A percentile compares a stretch with the other conserved stretches of the same genome.
Evolutionary conservation across 1,140 invertebrate species (phyloP).

Genomic region (Phenacoccus solenopsis): DNA sequence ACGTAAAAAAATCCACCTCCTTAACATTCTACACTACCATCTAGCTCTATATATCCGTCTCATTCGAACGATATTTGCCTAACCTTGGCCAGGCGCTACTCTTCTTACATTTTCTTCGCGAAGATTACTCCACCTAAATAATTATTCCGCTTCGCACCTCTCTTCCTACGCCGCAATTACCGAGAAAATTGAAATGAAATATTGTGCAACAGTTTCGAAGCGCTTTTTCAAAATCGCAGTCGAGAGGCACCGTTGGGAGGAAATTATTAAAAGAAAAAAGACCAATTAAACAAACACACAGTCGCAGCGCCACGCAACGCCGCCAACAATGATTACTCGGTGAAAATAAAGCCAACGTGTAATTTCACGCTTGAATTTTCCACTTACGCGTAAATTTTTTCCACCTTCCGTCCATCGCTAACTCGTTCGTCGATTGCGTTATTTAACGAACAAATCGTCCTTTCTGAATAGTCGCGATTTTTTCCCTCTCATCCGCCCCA

Average conservation of each 20-base stretch:
- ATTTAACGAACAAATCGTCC: too few relatives aligned
- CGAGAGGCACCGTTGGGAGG: not conserved
- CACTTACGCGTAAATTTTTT: not conserved
- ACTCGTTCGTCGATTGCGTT: not conserved
- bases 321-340: not conserved
- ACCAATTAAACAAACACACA: not conserved
- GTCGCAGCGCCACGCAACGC: not conserved
- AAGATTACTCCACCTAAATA: constrained; percentile 2
- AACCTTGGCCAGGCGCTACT: not conserved
- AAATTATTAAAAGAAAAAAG: not conserved
- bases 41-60: too few relatives aligned
- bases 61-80: not conserved
- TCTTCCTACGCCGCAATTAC: not conserved
- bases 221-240: not conserved
- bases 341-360: not conserved
- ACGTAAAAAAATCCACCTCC: too few relatives aligned
- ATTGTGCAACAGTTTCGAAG: not conserved
- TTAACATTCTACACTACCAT: too few relatives aligned
- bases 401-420: not conserved
- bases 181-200: not conserved
- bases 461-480: too few relatives aligned
- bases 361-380: not conserved
- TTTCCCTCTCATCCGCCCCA: not conserved
- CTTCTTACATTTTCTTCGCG: not conserved
- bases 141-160: not conserved